Conservation (phyloP, 2,888 invertebrate genomes). For the Plebejus anna region DNA sequence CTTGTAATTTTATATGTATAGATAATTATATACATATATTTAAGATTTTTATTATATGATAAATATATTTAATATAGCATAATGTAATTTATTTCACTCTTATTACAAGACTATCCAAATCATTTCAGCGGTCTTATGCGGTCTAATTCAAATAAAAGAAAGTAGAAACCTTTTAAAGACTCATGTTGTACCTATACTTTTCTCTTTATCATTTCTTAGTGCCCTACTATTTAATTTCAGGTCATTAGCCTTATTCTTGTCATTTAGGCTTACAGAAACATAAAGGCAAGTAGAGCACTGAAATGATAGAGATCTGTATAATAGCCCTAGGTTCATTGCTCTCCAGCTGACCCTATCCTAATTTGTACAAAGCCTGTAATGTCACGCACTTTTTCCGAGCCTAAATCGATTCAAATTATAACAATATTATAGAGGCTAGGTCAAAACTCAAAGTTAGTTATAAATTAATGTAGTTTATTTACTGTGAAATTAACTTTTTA, state of each 20-base stretch:
- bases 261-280: neutral
- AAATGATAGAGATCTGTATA: neutral
- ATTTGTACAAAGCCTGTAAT: slow-evolving; percentile 10
- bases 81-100: too few relatives aligned
- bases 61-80: too few relatives aligned
- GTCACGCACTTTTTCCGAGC: slow-evolving; percentile 5
- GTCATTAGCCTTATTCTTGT: neutral
- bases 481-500: neutral
- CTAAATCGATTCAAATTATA: slow-evolving; percentile 11
- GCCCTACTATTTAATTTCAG: neutral
- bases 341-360: neutral
- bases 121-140: too few relatives aligned
- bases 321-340: neutral
- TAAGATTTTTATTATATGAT: too few relatives aligned
- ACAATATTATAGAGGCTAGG: neutral
- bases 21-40: too few relatives aligned
- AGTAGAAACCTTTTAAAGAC: too few relatives aligned
- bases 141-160: too few relatives aligned
- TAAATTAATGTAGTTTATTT: neutral
- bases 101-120: too few relatives aligned
- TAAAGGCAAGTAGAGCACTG: neutral
- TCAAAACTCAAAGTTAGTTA: neutral
- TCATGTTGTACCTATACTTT: too few relatives aligned
- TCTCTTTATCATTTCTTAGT: too few relatives aligned
- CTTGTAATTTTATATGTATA: too few relatives aligned